Percentiles rank a stretch among this genome's conserved stretches.
These are phyloP conservation scores for Abrostola triplasia DNA, from an alignment of 2,888 invertebrate genomes.

Conservation along the genomic window DNA sequence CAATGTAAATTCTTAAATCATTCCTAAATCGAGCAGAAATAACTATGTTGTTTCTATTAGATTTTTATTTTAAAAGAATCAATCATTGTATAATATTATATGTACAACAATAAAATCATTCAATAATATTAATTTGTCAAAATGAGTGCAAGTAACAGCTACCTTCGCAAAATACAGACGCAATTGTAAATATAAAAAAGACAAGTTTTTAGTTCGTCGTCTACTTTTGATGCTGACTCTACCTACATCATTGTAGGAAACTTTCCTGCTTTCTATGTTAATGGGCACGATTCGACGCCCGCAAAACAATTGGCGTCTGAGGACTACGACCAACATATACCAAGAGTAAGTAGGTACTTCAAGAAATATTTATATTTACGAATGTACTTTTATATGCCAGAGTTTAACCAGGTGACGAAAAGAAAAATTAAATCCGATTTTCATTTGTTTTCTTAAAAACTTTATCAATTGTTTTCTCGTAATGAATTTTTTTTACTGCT, in stretches of 20 bases:
- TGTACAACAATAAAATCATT: too few relatives aligned
- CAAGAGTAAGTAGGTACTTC: slow-evolving; percentile 1
- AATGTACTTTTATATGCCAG: not conserved
- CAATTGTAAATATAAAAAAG: not conserved
- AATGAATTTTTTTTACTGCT: too few relatives aligned
- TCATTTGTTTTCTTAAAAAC: too few relatives aligned
- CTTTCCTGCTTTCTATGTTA: slow-evolving; percentile 64
- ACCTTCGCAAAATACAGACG: not conserved
- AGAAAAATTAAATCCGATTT: too few relatives aligned
- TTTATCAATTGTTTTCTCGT: too few relatives aligned
- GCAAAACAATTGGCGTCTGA: slow-evolving; percentile 40
- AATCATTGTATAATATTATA: too few relatives aligned
- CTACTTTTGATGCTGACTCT: slow-evolving; percentile 8
- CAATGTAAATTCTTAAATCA: too few relatives aligned
- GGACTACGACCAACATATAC: slow-evolving; percentile 40
- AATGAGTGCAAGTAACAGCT: not conserved
- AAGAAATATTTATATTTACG: slow-evolving; percentile 6
- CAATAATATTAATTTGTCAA: too few relatives aligned
- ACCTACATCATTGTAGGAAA: slow-evolving; percentile 12
- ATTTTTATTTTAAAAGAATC: too few relatives aligned
- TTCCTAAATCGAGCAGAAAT: too few relatives aligned
- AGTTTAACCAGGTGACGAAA: not conserved
- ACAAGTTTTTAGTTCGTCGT: not conserved
- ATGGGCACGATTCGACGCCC: slow-evolving; percentile 51
- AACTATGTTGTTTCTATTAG: too few relatives aligned